These are phyloP conservation scores for Brienomyrus longianalis DNA, from an alignment of 2,113 vertebrate genomes.

Conservation along the genomic window DNA sequence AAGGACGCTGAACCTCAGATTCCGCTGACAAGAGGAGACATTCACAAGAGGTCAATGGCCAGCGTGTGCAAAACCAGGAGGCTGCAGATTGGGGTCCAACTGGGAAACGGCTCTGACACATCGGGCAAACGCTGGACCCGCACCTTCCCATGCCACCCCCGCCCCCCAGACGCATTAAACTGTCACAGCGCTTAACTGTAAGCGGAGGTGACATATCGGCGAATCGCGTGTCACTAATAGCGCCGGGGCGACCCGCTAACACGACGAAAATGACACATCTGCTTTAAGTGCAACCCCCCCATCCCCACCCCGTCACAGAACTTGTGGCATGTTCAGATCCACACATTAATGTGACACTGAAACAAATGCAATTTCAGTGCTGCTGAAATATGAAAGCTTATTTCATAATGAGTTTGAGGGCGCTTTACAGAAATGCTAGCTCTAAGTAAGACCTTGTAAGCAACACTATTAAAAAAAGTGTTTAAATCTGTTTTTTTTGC, in stretches of 20 bases:
- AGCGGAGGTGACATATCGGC: slow-evolving; percentile 59
- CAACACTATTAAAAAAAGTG: neutral
- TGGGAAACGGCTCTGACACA: slow-evolving; percentile 51
- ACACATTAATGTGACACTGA: slow-evolving; percentile 57
- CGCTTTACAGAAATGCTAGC: neutral
- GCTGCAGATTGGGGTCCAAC: slow-evolving; percentile 61
- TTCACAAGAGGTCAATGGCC: slow-evolving; percentile 38
- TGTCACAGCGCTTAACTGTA: slow-evolving; percentile 61
- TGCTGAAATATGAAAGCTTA: neutral
- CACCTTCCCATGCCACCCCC: slow-evolving; percentile 28
- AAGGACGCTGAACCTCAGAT: neutral
- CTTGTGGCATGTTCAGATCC: slow-evolving; percentile 55
- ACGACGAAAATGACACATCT: slow-evolving; percentile 59
- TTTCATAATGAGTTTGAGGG: neutral
- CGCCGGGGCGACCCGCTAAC: slow-evolving; percentile 61
- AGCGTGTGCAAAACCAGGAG: slow-evolving; percentile 19
- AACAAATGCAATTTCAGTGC: slow-evolving; percentile 50
- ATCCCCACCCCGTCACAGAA: slow-evolving; percentile 54
- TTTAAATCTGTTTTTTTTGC: neutral
- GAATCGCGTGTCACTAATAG: slow-evolving; percentile 59
- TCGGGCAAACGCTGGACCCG: slow-evolving; percentile 49
- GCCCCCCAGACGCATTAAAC: slow-evolving; percentile 55
- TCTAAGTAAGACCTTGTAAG: neutral
- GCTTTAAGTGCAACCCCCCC: slow-evolving; percentile 63
- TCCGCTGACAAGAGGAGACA: slow-evolving; percentile 44